Conservation (phyloP, 2,888 invertebrate genomes). For the Lordiphosa fenestrarum region DNA sequence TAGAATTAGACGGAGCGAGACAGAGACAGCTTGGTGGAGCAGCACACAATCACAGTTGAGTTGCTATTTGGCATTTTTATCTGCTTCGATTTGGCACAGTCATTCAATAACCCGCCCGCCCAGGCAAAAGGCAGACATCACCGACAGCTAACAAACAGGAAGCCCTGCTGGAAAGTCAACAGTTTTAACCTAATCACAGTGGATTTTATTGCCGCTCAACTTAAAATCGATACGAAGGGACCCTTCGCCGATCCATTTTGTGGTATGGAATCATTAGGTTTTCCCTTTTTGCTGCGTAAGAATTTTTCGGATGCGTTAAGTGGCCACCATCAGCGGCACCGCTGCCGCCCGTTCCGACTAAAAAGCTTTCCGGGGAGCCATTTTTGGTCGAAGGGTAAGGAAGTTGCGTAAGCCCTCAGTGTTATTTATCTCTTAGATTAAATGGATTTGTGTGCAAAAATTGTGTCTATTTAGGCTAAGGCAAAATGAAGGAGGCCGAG, state of each 20-base stretch:
- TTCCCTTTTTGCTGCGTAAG: constrained; percentile 64
- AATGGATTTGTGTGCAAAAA: constrained; percentile 74
- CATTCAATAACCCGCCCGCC: constrained; percentile 55
- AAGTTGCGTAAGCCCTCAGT: constrained; percentile 46
- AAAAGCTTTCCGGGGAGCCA: constrained; percentile 16
- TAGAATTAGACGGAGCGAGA: background rate
- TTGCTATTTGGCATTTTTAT: constrained; percentile 58
- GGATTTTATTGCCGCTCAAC: constrained; percentile 69
- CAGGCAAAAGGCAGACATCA: constrained; percentile 1
- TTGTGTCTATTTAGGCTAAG: constrained; percentile 69
- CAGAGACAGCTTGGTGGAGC: constrained; percentile 26
- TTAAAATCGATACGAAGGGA: constrained; percentile 52
- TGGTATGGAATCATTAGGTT: constrained; percentile 64
- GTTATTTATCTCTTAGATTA: constrained; percentile 76
- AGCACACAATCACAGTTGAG: constrained; percentile 59
- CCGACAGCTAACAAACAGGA: constrained; percentile 38
- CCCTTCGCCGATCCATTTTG: constrained; percentile 39
- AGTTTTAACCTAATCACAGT: constrained; percentile 76
- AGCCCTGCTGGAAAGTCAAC: constrained; percentile 73
- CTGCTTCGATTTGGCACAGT: constrained; percentile 70
- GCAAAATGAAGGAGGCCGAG: constrained; percentile 7
- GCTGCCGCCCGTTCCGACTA: background rate
- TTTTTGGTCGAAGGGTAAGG: constrained; percentile 17
- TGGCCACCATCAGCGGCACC: constrained; percentile 36
- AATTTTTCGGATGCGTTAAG: constrained; percentile 70